Conservation (phyloP, 2,797 vertebrate species). For the Jordanella pulchra region DNA sequence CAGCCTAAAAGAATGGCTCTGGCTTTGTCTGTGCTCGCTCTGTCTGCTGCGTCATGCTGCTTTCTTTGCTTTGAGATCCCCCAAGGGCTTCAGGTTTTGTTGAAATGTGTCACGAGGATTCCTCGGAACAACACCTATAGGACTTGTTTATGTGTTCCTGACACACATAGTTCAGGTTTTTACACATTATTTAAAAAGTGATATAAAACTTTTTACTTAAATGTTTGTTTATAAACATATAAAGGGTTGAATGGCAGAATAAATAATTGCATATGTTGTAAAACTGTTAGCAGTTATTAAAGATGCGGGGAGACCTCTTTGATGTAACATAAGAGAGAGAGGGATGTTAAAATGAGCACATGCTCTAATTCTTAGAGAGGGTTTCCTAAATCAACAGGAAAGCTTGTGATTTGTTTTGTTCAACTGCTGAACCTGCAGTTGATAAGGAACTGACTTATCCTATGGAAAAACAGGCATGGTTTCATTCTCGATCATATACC, state of each 20-base stretch:
- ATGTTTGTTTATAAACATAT: too few species aligned
- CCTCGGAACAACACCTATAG: not conserved
- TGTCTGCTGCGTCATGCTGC: constrained; percentile 3
- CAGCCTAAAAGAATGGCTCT: not conserved
- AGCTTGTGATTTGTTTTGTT: not conserved
- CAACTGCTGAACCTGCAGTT: not conserved
- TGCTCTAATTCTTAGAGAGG: not conserved
- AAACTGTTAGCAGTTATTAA: not conserved
- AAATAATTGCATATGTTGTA: too few species aligned
- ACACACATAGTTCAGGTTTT: not conserved
- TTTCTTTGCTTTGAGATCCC: not conserved
- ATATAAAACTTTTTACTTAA: too few species aligned
- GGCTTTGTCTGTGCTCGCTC: constrained; percentile 29
- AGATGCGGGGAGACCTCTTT: too few species aligned
- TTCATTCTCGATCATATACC: not conserved
- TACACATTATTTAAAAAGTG: not conserved
- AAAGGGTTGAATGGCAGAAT: too few species aligned
- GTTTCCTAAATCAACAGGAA: not conserved
- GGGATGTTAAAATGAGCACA: not conserved
- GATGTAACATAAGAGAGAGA: too few species aligned
- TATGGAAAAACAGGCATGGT: not conserved
- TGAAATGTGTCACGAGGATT: not conserved
- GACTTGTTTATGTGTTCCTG: not conserved
- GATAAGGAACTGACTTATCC: not conserved
- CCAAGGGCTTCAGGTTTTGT: not conserved